Base-by-base conservation (phyloP, 2,888 invertebrate species). In the Stegophylla sp. region DNA sequence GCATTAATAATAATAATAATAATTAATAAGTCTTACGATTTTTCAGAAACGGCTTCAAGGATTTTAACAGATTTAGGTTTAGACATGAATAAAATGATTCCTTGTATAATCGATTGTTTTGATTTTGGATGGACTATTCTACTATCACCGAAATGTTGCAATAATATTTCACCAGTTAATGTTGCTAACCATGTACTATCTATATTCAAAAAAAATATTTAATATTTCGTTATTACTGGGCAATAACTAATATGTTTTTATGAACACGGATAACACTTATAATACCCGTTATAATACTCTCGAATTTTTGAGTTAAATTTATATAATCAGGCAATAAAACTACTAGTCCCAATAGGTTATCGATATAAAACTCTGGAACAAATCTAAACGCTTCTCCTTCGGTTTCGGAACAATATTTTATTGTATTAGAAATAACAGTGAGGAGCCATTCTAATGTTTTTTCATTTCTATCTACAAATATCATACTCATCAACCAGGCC, bases 341-440 rank as follows among this genome's bases (percentile, higher is more conserved):
- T 12, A 51, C 43, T 20, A 79, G 9, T 0, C 51, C 51, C 17
- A 79, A 41, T 4, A 71, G 3, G n/a, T 63, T 61, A 23, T 79
- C 79, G n/a, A 71, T 7, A 43, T 79, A 79, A 69, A 10, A 79
- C 7, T 63, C 71, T 5, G 79, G 79, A n/a, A 79, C 48, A 10
- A 79, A 71, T 79, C 63, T 23, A 17, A 79, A 79, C n/a, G 61
- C n/a, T 51, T 71, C 51, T 0, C 51, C 51, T 71, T 79, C 79
- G 3, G 4, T 23, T 10, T 71, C 63, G 0, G 71, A 79, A 51
- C 71, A 71, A 61, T 71, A 17, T 71, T 63, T 79, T 17, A 79
- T 4, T n/a, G 79, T 71, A 12, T 71, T n/a, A n/a, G 51, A 45
- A 61, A 63, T 28, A 1, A 79, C 34, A 5, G 17, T 23, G 3